phyloP scores from a whole-genome alignment of 2,888 invertebrate species.

The Eupithecia abbreviata region DNA sequence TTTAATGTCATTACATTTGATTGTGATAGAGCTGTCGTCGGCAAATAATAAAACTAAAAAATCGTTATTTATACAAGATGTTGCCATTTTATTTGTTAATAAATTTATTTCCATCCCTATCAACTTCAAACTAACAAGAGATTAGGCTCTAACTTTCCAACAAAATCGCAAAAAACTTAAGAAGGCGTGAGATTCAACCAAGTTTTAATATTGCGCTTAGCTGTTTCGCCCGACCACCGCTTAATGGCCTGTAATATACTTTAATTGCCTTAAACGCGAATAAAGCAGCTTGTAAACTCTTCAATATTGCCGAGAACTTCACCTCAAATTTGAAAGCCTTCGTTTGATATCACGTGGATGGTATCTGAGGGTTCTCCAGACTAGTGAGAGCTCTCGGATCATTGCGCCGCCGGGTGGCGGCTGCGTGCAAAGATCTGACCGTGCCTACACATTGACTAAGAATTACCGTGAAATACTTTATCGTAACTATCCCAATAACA shows the following conservation, averaged over 20 bases:
- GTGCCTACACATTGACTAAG: background rate
- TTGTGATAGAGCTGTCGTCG: too few relatives aligned
- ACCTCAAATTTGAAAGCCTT: background rate
- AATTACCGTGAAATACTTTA: background rate
- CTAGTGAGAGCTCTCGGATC: background rate
- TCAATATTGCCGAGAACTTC: slow-evolving; percentile 5
- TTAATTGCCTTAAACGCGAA: slow-evolving; percentile 25
- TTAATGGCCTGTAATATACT: slow-evolving; percentile 32
- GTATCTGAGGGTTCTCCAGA: background rate
- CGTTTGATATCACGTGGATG: background rate
- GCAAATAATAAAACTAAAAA: too few relatives aligned
- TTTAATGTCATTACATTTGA: too few relatives aligned
- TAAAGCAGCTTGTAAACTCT: slow-evolving; percentile 6
- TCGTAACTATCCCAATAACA: background rate
- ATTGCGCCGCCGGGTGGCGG: background rate
- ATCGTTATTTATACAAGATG: too few relatives aligned
- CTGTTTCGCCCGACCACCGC: slow-evolving; percentile 28
- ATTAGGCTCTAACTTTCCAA: background rate
- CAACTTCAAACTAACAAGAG: background rate
- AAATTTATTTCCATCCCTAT: background rate
- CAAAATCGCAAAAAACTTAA: background rate
- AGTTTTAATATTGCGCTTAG: slow-evolving; percentile 31
- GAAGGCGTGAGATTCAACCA: slow-evolving; percentile 1
- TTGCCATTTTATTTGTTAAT: background rate
- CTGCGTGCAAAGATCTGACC: background rate